A percentile compares a stretch with the other conserved stretches of the same genome.
Conservation (phyloP, 2,797 vertebrate genomes). For the Fistularia tabacaria region DNA sequence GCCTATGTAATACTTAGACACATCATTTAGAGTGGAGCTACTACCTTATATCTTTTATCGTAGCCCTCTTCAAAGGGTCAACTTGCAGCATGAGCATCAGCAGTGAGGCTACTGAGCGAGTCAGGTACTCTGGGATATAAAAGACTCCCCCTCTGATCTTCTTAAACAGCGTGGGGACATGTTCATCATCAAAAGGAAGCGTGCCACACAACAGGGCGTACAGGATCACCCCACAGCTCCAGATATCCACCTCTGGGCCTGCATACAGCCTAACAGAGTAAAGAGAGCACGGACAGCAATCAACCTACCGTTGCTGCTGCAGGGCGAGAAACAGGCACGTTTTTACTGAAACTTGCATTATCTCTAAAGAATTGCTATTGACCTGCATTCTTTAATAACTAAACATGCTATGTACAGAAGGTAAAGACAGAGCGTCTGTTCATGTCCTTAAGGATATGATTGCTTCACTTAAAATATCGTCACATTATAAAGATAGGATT, state of each 20-base stretch:
- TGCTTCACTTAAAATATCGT: too few relatives aligned
- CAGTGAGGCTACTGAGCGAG: constrained; percentile 87
- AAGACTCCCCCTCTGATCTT: constrained; percentile 98
- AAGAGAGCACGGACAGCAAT: not conserved
- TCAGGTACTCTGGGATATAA: constrained; percentile 97
- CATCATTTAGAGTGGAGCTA: not conserved
- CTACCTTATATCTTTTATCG: constrained; percentile 97
- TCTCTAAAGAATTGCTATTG: too few relatives aligned
- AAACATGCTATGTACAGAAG: too few relatives aligned
- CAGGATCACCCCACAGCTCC: constrained; percentile 97
- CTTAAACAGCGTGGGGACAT: constrained; percentile 96
- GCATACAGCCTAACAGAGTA: constrained; percentile 84
- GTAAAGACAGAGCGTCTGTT: too few relatives aligned
- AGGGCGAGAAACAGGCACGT: not conserved
- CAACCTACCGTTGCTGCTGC: not conserved
- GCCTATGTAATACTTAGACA: not conserved
- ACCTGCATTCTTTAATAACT: too few relatives aligned
- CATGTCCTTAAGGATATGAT: too few relatives aligned
- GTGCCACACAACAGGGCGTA: constrained; percentile 97
- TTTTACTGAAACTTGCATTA: not conserved
- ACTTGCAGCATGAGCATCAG: constrained; percentile 97
- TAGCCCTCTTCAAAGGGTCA: constrained; percentile 94
- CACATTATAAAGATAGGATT: too few relatives aligned
- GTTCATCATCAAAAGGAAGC: constrained; percentile 96
- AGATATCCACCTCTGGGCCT: constrained; percentile 97